A percentile compares a stretch with the other conserved stretches of the same genome.
phyloP scores from a whole-genome alignment of 2,113 vertebrate species.

The Alosa alosa region DNA sequence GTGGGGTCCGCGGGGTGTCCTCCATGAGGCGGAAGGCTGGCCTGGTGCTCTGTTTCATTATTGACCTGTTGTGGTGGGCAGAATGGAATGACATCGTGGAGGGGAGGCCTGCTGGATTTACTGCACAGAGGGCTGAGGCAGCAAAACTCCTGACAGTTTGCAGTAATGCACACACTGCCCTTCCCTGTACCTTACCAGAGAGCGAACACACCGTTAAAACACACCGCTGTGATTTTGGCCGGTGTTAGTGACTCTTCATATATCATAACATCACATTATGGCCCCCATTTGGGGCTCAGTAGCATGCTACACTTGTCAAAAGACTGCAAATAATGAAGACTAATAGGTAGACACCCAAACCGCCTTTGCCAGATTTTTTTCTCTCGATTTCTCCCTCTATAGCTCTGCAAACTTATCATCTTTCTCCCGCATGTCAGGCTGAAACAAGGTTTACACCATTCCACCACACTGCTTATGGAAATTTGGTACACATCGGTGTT shows the following conservation, averaged over 20 bases:
- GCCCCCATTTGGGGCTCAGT: constrained; percentile 88
- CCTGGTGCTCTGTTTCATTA: constrained; percentile 74
- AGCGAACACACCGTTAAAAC: constrained; percentile 74
- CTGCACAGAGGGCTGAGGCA: constrained; percentile 79
- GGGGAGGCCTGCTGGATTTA: constrained; percentile 78
- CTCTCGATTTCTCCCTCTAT: background rate
- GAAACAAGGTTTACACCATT: constrained; percentile 78
- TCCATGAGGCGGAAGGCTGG: background rate
- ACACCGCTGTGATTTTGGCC: constrained; percentile 81
- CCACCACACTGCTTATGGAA: constrained; percentile 41
- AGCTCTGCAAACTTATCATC: constrained; percentile 78
- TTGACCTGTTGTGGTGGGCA: constrained; percentile 81
- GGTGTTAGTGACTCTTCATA: constrained; percentile 88
- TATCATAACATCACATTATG: constrained; percentile 91
- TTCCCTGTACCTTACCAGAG: constrained; percentile 62
- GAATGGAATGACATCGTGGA: constrained; percentile 77
- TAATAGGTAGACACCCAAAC: constrained; percentile 82
- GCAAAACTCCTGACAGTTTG: constrained; percentile 80
- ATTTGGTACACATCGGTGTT: constrained; percentile 25
- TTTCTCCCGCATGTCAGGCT: constrained; percentile 82
- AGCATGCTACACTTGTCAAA: constrained; percentile 89
- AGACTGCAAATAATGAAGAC: constrained; percentile 93
- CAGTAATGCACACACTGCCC: constrained; percentile 76
- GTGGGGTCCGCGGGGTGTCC: background rate
- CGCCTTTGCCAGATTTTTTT: constrained; percentile 43